Conservation (phyloP, 1,140 invertebrate genomes). For the Drosophila nebulosa region DNA sequence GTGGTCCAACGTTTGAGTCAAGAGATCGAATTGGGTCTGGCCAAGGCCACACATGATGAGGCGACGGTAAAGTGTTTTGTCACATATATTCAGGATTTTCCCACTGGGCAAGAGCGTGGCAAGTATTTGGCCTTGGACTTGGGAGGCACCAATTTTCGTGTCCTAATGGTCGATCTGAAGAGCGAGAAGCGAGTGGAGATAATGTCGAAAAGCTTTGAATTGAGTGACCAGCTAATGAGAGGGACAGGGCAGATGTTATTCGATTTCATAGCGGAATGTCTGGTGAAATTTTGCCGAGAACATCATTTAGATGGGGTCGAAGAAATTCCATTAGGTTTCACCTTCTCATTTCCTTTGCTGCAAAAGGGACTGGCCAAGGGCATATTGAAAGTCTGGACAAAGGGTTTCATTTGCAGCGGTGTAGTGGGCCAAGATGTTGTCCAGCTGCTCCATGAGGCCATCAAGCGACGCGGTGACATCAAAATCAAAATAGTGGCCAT, state of each 20-base stretch:
- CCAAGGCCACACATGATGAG: constrained; percentile 87
- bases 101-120: constrained; percentile 96
- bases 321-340: constrained; percentile 89
- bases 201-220: constrained; percentile 96
- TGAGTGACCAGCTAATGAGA: constrained; percentile 94
- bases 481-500: constrained; percentile 93
- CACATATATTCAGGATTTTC: constrained; percentile 97
- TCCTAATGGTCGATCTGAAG: constrained; percentile 92
- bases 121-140: constrained; percentile 98
- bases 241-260: constrained; percentile 93
- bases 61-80: constrained; percentile 88
- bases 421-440: constrained; percentile 91
- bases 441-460: constrained; percentile 88
- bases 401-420: constrained; percentile 54
- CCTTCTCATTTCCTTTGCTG: constrained; percentile 97
- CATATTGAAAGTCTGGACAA: constrained; percentile 94
- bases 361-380: constrained; percentile 95
- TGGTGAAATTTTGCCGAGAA: constrained; percentile 92
- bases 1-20: constrained; percentile 88
- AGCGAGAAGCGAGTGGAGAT: constrained; percentile 89
- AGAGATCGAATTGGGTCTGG: constrained; percentile 91
- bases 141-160: constrained; percentile 98
- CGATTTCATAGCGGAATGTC: constrained; percentile 98
- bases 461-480: constrained; percentile 83
- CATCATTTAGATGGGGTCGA: constrained; percentile 85